Conservation (phyloP, 2,797 vertebrate species). For the Brotula barbata region DNA sequence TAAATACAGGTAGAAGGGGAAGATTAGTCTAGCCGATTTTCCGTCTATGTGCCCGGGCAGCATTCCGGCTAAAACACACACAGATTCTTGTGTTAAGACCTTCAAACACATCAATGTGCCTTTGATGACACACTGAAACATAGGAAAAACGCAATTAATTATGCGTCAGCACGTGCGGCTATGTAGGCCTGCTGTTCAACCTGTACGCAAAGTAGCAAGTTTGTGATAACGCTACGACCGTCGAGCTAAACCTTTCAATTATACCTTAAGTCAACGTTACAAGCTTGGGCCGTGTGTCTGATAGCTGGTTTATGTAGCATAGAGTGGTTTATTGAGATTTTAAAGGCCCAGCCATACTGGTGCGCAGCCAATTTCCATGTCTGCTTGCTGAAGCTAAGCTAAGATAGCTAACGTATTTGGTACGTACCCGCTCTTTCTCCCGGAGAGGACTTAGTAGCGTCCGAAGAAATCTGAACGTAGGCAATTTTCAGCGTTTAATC, state of each 20-base stretch:
- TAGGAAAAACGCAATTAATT: background rate
- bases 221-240: background rate
- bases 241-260: background rate
- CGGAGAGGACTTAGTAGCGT: conserved; percentile 7
- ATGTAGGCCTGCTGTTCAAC: conserved; percentile 38
- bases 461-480: rapidly evolving
- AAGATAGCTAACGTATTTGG: conserved; percentile 34
- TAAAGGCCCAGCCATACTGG: conserved; percentile 37
- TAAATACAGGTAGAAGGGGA: no score
- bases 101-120: background rate
- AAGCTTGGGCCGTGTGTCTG: rapidly evolving
- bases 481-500: background rate
- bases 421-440: conserved; percentile 65
- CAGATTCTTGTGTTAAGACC: no score
- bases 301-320: rapidly evolving
- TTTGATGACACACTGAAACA: no score
- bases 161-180: conserved; percentile 59
- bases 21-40: no score
- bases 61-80: no score
- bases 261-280: rapidly evolving
- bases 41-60: no score
- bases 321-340: background rate
- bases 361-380: conserved; percentile 21
- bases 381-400: conserved; percentile 8
- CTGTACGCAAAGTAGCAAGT: background rate